These are phyloP conservation scores for Neoascia interrupta DNA, from an alignment of 2,888 invertebrate genomes.

Conservation along the genomic window DNA sequence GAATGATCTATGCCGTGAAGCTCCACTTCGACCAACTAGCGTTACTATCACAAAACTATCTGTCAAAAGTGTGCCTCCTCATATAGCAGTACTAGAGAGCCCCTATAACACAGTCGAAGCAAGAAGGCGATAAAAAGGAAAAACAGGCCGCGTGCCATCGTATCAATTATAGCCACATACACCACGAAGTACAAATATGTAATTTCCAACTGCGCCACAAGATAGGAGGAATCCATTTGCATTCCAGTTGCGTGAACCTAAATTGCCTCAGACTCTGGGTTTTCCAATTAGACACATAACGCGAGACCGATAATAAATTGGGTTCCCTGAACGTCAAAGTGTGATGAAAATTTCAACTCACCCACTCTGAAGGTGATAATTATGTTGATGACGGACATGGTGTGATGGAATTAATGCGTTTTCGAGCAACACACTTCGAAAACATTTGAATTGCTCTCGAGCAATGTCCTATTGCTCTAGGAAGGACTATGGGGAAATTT, in stretches of 20 bases:
- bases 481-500: neutral
- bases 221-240: constrained; percentile 49
- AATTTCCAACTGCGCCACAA: constrained; percentile 18
- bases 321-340: constrained; percentile 53
- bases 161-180: constrained; percentile 52
- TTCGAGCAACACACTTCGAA: constrained; percentile 12
- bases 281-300: constrained; percentile 64
- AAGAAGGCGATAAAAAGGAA: constrained; percentile 37
- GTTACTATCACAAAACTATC: constrained; percentile 32
- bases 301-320: constrained; percentile 53
- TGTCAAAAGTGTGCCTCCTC: constrained; percentile 55
- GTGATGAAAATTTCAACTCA: constrained; percentile 63
- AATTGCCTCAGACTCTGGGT: constrained; percentile 55
- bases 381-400: constrained; percentile 59
- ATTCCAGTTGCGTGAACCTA: constrained; percentile 61
- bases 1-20: too few relatives aligned
- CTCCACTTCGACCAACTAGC: too few relatives aligned
- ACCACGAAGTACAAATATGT: constrained; percentile 1
- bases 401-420: constrained; percentile 60
- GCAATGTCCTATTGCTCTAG: too few relatives aligned
- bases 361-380: constrained; percentile 58
- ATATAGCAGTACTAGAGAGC: constrained; percentile 26
- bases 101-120: constrained; percentile 38
- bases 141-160: constrained; percentile 60
- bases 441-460: constrained; percentile 18